These are phyloP conservation scores for Hoplostethus mediterraneus DNA, from an alignment of 2,797 vertebrate species.

Conservation along the genomic window DNA sequence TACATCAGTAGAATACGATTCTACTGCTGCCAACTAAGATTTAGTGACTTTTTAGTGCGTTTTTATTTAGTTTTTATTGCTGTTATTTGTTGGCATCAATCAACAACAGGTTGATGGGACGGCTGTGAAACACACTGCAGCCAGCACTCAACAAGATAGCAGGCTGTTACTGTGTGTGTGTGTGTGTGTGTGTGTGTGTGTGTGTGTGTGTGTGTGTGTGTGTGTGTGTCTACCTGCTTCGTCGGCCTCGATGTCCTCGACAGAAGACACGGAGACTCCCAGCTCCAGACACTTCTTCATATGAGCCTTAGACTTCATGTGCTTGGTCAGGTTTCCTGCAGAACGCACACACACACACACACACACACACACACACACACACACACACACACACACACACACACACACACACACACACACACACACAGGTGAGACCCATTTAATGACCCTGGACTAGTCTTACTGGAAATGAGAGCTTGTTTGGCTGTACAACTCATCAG, in stretches of 20 bases:
- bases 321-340: constrained; percentile 98
- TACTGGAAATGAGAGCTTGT: constrained; percentile 39
- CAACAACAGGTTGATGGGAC: no score
- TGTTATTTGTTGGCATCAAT: no score
- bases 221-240: constrained; percentile 88
- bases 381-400: constrained; percentile 34
- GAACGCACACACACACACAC: constrained; percentile 45
- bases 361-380: constrained; percentile 40
- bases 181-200: constrained; percentile 11
- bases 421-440: constrained; percentile 18
- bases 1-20: no score
- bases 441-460: constrained; percentile 31
- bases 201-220: constrained; percentile 12
- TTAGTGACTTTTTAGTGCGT: no score
- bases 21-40: no score
- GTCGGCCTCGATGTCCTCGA: constrained; percentile 93
- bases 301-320: constrained; percentile 99
- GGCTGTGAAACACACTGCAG: constrained; percentile 35
- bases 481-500: constrained; percentile 25
- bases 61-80: no score
- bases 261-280: constrained; percentile 95
- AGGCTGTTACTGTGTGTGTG: constrained; percentile 18
- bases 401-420: constrained; percentile 40
- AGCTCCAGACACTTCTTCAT: constrained; percentile 99
- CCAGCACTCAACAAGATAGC: constrained; percentile 4